Percentiles rank a stretch among this genome's conserved stretches.
These are phyloP conservation scores for Sorex araneus DNA, from an alignment of 2,113 vertebrate genomes.

Conservation along the genomic window DNA sequence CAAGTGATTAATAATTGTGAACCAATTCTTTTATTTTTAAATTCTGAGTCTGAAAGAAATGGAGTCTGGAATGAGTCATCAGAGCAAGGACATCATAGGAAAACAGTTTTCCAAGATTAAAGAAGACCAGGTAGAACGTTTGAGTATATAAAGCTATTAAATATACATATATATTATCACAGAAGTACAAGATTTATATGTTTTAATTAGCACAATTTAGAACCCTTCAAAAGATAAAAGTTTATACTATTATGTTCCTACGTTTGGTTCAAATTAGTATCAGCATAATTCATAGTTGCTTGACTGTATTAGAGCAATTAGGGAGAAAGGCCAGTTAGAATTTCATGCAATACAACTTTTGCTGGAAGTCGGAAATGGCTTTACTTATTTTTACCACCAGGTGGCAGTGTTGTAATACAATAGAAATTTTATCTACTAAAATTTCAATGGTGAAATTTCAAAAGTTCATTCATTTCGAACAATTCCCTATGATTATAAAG, in stretches of 20 bases:
- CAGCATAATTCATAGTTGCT: neutral
- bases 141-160: neutral
- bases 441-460: too few species aligned
- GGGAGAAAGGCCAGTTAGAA: neutral
- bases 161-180: neutral
- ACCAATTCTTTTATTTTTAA: neutral
- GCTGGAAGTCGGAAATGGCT: neutral
- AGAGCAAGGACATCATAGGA: neutral
- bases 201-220: conserved; percentile 57
- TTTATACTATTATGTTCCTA: neutral
- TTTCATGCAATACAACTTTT: neutral
- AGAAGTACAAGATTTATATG: neutral
- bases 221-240: neutral
- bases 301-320: neutral
- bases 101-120: conserved; percentile 39
- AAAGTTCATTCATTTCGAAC: neutral
- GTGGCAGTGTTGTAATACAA: conserved; percentile 56
- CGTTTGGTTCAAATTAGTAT: conserved; percentile 23
- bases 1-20: conserved; percentile 17
- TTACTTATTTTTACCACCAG: conserved; percentile 58
- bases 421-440: neutral
- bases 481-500: neutral
- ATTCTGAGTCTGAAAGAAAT: conserved; percentile 50
- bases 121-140: neutral
- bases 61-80: conserved; percentile 23